Base-by-base conservation (phyloP, 2,797 vertebrate species). In the Capromys pilorides region DNA sequence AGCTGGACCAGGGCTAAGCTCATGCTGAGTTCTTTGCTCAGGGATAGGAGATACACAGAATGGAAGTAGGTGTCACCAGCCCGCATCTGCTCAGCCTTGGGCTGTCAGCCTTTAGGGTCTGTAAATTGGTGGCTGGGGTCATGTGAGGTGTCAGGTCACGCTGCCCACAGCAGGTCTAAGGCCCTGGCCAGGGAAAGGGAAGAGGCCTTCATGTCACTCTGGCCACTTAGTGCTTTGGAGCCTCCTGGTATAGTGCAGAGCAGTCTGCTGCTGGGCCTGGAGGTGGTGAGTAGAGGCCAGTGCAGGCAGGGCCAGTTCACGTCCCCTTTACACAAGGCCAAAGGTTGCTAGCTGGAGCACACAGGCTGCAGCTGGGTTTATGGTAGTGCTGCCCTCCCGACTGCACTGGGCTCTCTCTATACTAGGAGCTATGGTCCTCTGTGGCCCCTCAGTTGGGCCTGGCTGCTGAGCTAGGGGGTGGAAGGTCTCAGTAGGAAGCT, bases 181-280 rank as follows among this genome's bases (percentile, higher is more conserved):
- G 14, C 67, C 59, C 28, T 13, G 3, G 36, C 33, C 45, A 57
- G 73, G 51, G 57, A 82, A 41, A 18, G 41, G 18, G 3, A 22
- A 49, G 62, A 64, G 62, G 10, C 73, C 54, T 8, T 51, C 54
- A 77, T 75, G 7, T 89, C 69, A 62, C 36, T 82, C 91, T 1
- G 78, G 88, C 93, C 85, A 49, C 90, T 93, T 31, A n/a, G 95
- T 87, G 21, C 64, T 66, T 57, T 59, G 51, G 21, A 61, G 78
- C 13, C 39, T 81, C 87, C 8, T 36, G 36, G 14, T 1, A 3
- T 4, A 61, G 54, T 19, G 7, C 71, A 86, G 16, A 84, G 81
- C 36, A 9, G 5, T 73, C 64, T 79, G 24, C n/a, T 59, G 62
- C 86, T 36, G 73, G 61, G 73, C 82, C 84, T 69, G 28, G 92